phyloP scores from a whole-genome alignment of 2,113 vertebrate species.

The Strix uralensis region DNA sequence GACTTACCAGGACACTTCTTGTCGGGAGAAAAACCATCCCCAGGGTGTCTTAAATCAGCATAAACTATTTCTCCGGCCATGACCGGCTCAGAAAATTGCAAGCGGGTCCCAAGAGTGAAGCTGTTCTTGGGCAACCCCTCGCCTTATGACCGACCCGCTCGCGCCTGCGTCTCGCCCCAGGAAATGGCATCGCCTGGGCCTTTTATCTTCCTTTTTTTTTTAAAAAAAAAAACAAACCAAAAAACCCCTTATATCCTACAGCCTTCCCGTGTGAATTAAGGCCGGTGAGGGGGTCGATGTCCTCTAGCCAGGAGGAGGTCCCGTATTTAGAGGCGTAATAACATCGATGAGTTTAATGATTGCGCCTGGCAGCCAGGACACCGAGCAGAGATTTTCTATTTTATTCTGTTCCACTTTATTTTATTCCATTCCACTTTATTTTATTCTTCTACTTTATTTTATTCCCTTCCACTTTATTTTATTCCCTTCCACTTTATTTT shows the following conservation, averaged over 20 bases:
- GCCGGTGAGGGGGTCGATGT: background rate
- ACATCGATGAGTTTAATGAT: too few relatives aligned
- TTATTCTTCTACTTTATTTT: background rate
- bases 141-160: accelerated
- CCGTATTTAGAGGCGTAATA: too few relatives aligned
- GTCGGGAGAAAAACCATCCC: background rate
- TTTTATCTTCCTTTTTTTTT: background rate
- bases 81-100: background rate
- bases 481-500: too few relatives aligned
- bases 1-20: background rate
- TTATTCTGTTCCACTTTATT: too few relatives aligned
- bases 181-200: background rate
- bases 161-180: background rate
- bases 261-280: background rate
- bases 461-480: too few relatives aligned
- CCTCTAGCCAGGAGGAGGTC: too few relatives aligned
- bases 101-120: background rate
- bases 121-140: accelerated
- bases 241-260: background rate
- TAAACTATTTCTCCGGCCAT: background rate
- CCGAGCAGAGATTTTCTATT: too few relatives aligned
- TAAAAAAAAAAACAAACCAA: background rate
- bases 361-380: too few relatives aligned
- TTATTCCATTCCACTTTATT: too few relatives aligned
- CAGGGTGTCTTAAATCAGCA: background rate